Base-by-base conservation (phyloP, 2,113 vertebrate genomes). In the Gnathonemus echidnorhynchus region DNA sequence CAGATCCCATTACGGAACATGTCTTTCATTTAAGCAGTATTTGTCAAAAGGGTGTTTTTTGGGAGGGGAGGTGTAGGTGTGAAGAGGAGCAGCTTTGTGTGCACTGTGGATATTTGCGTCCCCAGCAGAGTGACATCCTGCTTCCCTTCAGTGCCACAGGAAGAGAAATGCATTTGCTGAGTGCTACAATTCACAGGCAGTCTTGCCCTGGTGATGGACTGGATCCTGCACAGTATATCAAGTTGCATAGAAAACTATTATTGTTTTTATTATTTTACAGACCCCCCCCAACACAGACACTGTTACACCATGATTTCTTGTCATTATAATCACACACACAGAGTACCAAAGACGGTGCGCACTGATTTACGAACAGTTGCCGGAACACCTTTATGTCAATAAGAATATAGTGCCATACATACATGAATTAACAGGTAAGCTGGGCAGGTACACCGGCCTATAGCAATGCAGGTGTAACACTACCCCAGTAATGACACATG, bases 41-140 rank as follows among this genome's bases (percentile, higher is more conserved):
- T 91, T 93, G 91, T 90, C 88, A 77, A 90, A 89, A 62, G 91
- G 87, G 46, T 13, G 46, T 13, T 58, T 70, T 45, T 85, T 77
- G 90, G 90, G 70, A 86, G 52, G 88, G 56, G 90, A 17, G 58
- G 89, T 9, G 35, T 88, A 35, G 88, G 87, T 56, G 89, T 87
- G 56, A 92, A 93, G 90, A 92, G 92, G 89, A 92, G 86, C 24
- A 62, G 90, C 91, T 92, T 91, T 93, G 91, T 93, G 90, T 39
- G 42, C 13, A 66, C 86, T 24, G 17, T 42, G 83, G 39, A 13
- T 56, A 88, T 66, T 87, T 89, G 77, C 89, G 86, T 87, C 88
- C 45, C 84, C 62, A 70, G 85, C 85, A 10, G 5, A 45, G 53
- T 45, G 45, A 77, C 85, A 53, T 77, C 58, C 58, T 87, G 49